Evolutionary conservation across 2,113 vertebrate genomes (phyloP).

Genomic region (Ceratotherium simum): DNA sequence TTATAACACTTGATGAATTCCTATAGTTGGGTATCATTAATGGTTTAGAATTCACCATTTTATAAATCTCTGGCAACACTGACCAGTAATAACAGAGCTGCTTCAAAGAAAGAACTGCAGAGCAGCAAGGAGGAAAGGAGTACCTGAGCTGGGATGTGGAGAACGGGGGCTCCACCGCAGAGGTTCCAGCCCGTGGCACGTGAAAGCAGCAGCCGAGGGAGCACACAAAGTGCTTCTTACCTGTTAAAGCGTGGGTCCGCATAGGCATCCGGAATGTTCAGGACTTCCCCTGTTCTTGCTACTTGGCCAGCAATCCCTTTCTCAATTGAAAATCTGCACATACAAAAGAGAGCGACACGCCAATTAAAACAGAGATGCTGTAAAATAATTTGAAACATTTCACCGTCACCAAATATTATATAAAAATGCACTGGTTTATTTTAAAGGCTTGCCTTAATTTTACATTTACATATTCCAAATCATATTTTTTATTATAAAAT

Average conservation of each 20-base stretch:
- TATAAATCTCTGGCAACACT: no score
- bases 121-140: background rate
- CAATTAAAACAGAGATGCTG: background rate
- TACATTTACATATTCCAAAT: background rate
- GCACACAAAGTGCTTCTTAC: slow-evolving; percentile 76
- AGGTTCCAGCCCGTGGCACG: rapidly evolving
- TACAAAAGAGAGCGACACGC: slow-evolving; percentile 30
- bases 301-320: slow-evolving; percentile 99
- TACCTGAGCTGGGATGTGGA: rapidly evolving
- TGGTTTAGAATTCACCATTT: background rate
- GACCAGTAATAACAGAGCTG: no score
- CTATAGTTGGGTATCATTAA: rapidly evolving
- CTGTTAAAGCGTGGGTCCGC: slow-evolving; percentile 99
- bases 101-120: background rate
- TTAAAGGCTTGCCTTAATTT: background rate
- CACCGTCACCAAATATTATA: background rate
- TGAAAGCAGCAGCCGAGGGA: rapidly evolving
- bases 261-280: slow-evolving; percentile 99
- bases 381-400: background rate
- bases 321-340: slow-evolving; percentile 97
- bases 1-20: background rate
- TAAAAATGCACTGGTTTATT: background rate
- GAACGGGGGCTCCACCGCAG: rapidly evolving
- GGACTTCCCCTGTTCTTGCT: slow-evolving; percentile 97
- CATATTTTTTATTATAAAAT: background rate